phyloP scores from a whole-genome alignment of 2,797 vertebrate species.

The Artibeus lituratus region DNA sequence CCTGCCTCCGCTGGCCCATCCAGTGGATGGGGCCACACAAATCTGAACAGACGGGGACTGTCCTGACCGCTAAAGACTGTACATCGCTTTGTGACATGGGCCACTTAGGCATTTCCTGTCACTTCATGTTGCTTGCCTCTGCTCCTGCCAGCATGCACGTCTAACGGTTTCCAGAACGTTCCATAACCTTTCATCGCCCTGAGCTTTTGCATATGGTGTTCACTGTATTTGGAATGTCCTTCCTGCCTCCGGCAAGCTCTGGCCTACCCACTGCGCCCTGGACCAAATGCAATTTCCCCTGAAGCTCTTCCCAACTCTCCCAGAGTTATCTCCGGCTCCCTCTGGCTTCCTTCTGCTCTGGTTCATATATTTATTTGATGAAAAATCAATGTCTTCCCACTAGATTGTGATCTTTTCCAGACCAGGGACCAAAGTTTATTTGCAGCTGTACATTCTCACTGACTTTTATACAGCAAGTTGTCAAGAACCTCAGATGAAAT shows the following conservation, averaged over 20 bases:
- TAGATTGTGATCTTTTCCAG: not conserved
- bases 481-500: not conserved
- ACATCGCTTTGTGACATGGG: not conserved
- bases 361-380: slow-evolving; percentile 16
- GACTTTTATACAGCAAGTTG: not conserved
- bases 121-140: not conserved
- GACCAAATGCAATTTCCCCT: not conserved
- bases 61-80: not conserved
- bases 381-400: not conserved
- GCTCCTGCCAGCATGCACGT: not conserved
- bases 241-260: not conserved
- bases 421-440: not conserved
- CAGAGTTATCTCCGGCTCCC: not conserved
- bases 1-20: not conserved
- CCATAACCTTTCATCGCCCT: not conserved
- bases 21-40: not conserved
- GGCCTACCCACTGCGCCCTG: not conserved
- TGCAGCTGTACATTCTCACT: not conserved
- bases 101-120: not conserved
- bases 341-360: not conserved
- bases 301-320: not conserved
- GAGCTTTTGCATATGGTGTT: not conserved
- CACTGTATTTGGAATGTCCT: not conserved
- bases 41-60: not conserved
- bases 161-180: slow-evolving; percentile 18